phyloP scores from a whole-genome alignment of 2,797 vertebrate species.

The Chrysocyon brachyurus region DNA sequence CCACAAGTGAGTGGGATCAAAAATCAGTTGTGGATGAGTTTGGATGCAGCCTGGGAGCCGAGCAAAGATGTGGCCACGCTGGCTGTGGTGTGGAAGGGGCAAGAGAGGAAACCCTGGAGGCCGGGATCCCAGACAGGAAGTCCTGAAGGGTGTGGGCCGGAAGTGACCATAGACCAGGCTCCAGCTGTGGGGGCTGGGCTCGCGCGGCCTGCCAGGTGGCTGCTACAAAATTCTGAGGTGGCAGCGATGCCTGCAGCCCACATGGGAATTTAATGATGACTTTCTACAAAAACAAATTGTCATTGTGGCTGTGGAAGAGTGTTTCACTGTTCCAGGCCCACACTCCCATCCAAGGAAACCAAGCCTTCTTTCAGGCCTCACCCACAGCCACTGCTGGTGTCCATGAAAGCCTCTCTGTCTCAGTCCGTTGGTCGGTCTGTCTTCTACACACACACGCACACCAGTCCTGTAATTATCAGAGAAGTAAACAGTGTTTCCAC shows the following conservation, averaged over 20 bases:
- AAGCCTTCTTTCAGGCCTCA: slow-evolving; percentile 66
- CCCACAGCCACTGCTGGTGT: slow-evolving; percentile 32
- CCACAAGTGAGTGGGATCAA: background rate
- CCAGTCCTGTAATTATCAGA: background rate
- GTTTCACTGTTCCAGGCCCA: slow-evolving; percentile 70
- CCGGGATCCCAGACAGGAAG: background rate
- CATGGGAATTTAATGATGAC: slow-evolving; percentile 43
- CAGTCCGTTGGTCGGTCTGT: background rate
- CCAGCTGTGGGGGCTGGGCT: background rate
- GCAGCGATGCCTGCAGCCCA: slow-evolving; percentile 15
- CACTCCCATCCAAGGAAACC: slow-evolving; percentile 48
- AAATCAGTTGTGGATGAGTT: accelerated
- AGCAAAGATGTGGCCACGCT: accelerated
- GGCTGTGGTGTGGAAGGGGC: accelerated
- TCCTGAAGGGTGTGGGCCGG: background rate
- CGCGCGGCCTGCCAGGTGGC: background rate
- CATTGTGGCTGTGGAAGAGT: slow-evolving; percentile 68
- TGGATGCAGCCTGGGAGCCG: background rate
- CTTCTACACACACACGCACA: background rate
- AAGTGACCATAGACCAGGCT: accelerated
- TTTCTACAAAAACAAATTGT: slow-evolving; percentile 76
- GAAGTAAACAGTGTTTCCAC: background rate
- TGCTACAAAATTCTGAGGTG: background rate
- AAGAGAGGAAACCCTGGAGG: background rate
- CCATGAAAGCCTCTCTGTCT: slow-evolving; percentile 72